Evolutionary conservation across 2,797 vertebrate species (phyloP), one percentile per base, ranked within the genome.

Genomic region (Choloepus didactylus): DNA sequence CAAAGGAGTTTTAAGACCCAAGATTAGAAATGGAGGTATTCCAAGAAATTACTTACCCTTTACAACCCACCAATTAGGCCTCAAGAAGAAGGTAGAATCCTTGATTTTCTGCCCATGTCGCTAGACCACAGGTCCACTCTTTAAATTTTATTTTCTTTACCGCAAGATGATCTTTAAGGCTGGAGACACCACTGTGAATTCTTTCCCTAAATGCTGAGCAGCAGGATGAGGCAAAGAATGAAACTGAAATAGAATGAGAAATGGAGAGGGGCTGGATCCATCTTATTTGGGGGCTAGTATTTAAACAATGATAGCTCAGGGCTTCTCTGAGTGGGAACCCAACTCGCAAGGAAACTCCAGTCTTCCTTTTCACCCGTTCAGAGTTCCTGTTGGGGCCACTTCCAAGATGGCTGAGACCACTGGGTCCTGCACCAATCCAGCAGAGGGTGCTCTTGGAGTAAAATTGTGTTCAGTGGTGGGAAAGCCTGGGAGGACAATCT

Each of bases 371-470:
- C 27, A 38, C 51, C 35, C 25, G 83, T 79, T 77, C 41, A 15
- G 46, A 76, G 29, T 23, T 83, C 66, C 62, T 49, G 6, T 72
- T 89, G 80, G 59, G 60, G 70, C 56, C 56, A 73, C n/a, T 82
- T 97, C 70, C 76, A 94, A 97, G 93, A 93, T 89, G 83, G 94
- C 96, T 88, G 94, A 91, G 83, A 76, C 80, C 72, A 81, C 86
- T 25, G 86, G 87, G 31, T 84, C 75, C 73, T 38, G 12, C 46
- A 67, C 25, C 0, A 0, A 66, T 38, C 86, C 98, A 97, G 97
- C 98, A 98, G 98, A 98, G 98, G 98, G 98, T 95, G 67, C 87
- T 95, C 94, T 96, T 96, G 97, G 96, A 98, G 97, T 49, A 95
- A 97, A 89, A 90, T 88, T 96, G 95, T 51, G 21, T 51, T 79